phyloP scores from a whole-genome alignment of 2,797 vertebrate genomes.

The Acanthurus lineatus region DNA sequence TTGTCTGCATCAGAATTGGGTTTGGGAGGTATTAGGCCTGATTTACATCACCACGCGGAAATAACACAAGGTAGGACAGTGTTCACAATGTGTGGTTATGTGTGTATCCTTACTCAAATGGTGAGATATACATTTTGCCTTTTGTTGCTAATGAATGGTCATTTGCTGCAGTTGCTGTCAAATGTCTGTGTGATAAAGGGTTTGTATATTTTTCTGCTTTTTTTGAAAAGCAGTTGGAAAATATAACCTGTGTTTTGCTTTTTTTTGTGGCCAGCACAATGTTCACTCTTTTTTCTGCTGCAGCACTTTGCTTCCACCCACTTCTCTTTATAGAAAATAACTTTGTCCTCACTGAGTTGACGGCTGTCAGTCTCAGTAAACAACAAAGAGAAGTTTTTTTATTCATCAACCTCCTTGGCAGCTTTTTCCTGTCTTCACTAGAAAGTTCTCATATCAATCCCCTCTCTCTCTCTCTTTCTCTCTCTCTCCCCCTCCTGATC shows the following conservation, averaged over 20 bases:
- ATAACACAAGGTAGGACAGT: constrained; percentile 10
- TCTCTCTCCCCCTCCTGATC: constrained; percentile 19
- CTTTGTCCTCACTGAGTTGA: constrained; percentile 48
- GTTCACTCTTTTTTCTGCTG: constrained; percentile 48
- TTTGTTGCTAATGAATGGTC: constrained; percentile 4
- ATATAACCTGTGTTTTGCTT: constrained; percentile 25
- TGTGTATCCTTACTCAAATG: constrained; percentile 9
- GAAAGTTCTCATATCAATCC: constrained; percentile 37
- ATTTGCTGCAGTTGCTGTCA: constrained; percentile 28
- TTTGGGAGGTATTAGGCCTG: constrained; percentile 1
- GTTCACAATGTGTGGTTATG: constrained; percentile 22
- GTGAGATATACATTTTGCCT: constrained; percentile 6
- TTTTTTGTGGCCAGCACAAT: constrained; percentile 29
- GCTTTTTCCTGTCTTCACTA: constrained; percentile 26
- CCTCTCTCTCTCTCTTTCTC: constrained; percentile 27
- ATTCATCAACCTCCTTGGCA: constrained; percentile 45
- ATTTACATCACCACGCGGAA: constrained; percentile 27
- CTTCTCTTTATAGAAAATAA: constrained; percentile 18
- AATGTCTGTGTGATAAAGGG: constrained; percentile 25
- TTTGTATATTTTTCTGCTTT: constrained; percentile 25
- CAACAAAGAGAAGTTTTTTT: constrained; percentile 43
- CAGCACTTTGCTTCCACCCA: constrained; percentile 35
- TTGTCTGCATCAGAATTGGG: background rate
- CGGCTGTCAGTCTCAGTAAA: constrained; percentile 54
- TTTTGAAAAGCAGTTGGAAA: constrained; percentile 34